Base-by-base conservation (phyloP, 2,113 vertebrate species). In the Apteryx owenii region DNA sequence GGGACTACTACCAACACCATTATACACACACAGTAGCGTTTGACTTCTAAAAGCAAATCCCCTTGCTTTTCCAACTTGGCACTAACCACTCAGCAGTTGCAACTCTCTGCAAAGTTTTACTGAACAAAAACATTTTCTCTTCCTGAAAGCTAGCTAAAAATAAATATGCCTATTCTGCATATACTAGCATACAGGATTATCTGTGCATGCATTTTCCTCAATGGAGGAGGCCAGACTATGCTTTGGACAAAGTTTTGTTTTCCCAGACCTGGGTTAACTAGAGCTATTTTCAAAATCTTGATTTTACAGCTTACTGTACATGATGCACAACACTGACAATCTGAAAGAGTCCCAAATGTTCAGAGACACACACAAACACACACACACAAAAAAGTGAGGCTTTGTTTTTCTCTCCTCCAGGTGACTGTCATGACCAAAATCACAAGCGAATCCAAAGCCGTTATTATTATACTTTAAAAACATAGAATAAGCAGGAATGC, bases 141-240 rank as follows among this genome's bases (percentile, higher is more conserved):
- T 81, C 12, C 29, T 6, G 28, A 81, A 68, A 79, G 12, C 26
- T 11, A 22, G 26, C 7, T 19, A 71, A 80, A 88, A 28, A 17
- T 3, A 58, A 38, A 38, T 15, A 28, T 16, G 7, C 83, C n/a
- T 3, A 0, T 9, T 26, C 5, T 14, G 25, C 0, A 0, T 44
- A 26, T 13, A 38, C 28, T 12, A 75, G 31, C 2, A 2, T 5
- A 69, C 3, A 13, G 23, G 36, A 69, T 11, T 17, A 53, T 3
- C 0, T 0, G 23, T 12, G n/a, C 1, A 1, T 2, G 3, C 3
- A 5, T 22, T 28, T 71, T 53, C 33, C 18, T 51, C 42, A 36
- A 14, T 5, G 50, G 60, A 70, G 65, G 48, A 68, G 40, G 26
- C 22, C 31, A 38, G 9, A 12, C 22, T 77, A 22, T 10, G 9